phyloP scores from a whole-genome alignment of 2,888 invertebrate species.

The Cotesia congregata region DNA sequence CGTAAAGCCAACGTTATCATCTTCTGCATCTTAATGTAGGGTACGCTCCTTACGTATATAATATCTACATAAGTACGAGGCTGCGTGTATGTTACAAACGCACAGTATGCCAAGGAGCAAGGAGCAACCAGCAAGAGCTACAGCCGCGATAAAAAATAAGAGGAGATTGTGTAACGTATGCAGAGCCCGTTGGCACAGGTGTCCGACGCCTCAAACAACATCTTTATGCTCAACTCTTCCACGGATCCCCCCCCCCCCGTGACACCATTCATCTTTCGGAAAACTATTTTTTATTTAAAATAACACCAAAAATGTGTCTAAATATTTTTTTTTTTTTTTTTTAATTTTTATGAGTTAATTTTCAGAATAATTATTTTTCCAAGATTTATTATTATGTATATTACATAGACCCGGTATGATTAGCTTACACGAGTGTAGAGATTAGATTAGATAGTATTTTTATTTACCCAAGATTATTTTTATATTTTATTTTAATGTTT shows the following conservation, averaged over 20 bases:
- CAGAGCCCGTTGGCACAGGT: slow-evolving; percentile 62
- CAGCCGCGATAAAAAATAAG: slow-evolving; percentile 35
- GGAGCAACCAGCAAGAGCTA: slow-evolving; percentile 22
- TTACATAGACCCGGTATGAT: neutral
- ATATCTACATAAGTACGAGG: slow-evolving; percentile 56
- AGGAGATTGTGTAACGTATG: slow-evolving; percentile 51
- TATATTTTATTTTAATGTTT: neutral
- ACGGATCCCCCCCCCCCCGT: slow-evolving; percentile 46
- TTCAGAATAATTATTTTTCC: neutral
- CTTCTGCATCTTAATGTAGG: slow-evolving; percentile 67
- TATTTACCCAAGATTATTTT: neutral
- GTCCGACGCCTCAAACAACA: slow-evolving; percentile 66
- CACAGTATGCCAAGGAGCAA: slow-evolving; percentile 2
- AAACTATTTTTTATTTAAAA: slow-evolving; percentile 12
- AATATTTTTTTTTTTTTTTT: neutral
- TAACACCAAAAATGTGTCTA: neutral
- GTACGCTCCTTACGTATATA: slow-evolving; percentile 56
- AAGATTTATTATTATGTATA: slow-evolving; percentile 1
- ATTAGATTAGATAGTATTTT: neutral
- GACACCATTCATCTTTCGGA: neutral
- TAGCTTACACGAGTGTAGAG: neutral
- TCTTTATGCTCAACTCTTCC: slow-evolving; percentile 63
- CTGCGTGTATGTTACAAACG: slow-evolving; percentile 37
- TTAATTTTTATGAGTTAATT: neutral
- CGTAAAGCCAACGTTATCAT: slow-evolving; percentile 68